A percentile compares a stretch with the other conserved stretches of the same genome.
These are phyloP conservation scores for Temnothorax curvispinosus DNA, from an alignment of 1,140 invertebrate genomes.

Conservation along the genomic window DNA sequence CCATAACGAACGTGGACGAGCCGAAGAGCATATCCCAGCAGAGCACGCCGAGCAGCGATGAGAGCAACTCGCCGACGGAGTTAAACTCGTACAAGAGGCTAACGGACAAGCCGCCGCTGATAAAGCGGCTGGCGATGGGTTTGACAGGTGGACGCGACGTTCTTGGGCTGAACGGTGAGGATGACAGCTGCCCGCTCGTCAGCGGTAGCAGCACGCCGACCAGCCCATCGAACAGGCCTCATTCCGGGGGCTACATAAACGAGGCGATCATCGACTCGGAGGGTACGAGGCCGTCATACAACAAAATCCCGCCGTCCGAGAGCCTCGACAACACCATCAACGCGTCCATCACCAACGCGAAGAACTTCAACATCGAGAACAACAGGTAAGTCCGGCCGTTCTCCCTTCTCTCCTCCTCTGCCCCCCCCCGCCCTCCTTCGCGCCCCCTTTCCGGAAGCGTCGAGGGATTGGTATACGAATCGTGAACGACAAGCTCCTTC, in stretches of 20 bases:
- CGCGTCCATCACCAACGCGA: slow-evolving; percentile 82
- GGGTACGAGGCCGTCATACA: slow-evolving; percentile 80
- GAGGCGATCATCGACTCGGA: slow-evolving; percentile 88
- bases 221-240: slow-evolving; percentile 87
- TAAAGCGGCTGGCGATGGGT: slow-evolving; percentile 91
- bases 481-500: slow-evolving; percentile 34
- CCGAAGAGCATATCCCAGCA: slow-evolving; percentile 86
- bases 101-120: slow-evolving; percentile 92
- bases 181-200: slow-evolving; percentile 88
- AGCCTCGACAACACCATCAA: slow-evolving; percentile 85
- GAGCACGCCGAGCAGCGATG: slow-evolving; percentile 92
- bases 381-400: slow-evolving; percentile 80
- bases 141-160: slow-evolving; percentile 86
- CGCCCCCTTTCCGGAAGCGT: neutral
- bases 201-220: slow-evolving; percentile 87
- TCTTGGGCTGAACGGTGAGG: slow-evolving; percentile 81
- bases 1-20: slow-evolving; percentile 81
- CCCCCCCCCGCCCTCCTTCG: neutral
- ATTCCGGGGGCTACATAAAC: slow-evolving; percentile 92
- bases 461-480: neutral
- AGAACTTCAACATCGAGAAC: slow-evolving; percentile 86
- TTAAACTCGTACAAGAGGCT: slow-evolving; percentile 94
- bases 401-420: neutral
- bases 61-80: slow-evolving; percentile 95
- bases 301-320: slow-evolving; percentile 83